Evolutionary conservation across 1,140 invertebrate genomes (phyloP).

Genomic region (Caerostris extrusa): DNA sequence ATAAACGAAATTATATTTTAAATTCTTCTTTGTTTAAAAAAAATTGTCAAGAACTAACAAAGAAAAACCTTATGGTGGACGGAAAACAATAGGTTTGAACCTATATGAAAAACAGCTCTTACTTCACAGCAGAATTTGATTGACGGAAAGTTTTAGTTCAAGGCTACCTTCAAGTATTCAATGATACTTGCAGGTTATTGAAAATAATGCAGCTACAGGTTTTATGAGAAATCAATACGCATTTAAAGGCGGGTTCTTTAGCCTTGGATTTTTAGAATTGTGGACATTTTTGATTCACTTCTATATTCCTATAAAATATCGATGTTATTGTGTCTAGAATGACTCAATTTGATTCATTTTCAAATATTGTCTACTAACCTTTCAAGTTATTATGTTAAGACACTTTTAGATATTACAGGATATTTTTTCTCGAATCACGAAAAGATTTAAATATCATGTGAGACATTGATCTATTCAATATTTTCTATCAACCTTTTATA

Average conservation of each 20-base stretch:
- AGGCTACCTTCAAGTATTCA: background rate
- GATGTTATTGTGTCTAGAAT: too few relatives aligned
- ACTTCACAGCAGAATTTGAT: background rate
- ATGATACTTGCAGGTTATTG: background rate
- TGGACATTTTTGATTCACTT: background rate
- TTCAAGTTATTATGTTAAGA: too few relatives aligned
- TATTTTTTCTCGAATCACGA: too few relatives aligned
- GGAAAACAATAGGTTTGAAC: slow-evolving; percentile 16
- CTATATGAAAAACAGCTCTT: background rate
- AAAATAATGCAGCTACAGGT: background rate
- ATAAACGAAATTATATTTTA: background rate
- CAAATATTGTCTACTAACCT: too few relatives aligned
- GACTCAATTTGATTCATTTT: too few relatives aligned
- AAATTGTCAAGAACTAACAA: background rate
- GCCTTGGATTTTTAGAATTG: background rate
- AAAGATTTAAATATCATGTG: too few relatives aligned
- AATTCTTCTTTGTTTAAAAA: background rate
- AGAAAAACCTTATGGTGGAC: background rate
- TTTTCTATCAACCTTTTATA: too few relatives aligned
- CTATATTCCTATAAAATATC: too few relatives aligned
- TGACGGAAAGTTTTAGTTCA: slow-evolving; percentile 32
- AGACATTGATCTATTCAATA: too few relatives aligned
- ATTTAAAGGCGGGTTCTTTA: background rate
- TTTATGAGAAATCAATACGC: slow-evolving; percentile 4
- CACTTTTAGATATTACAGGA: too few relatives aligned